Evolutionary conservation across 2,888 invertebrate genomes (phyloP).

Genomic region (Pandemis heparana): DNA sequence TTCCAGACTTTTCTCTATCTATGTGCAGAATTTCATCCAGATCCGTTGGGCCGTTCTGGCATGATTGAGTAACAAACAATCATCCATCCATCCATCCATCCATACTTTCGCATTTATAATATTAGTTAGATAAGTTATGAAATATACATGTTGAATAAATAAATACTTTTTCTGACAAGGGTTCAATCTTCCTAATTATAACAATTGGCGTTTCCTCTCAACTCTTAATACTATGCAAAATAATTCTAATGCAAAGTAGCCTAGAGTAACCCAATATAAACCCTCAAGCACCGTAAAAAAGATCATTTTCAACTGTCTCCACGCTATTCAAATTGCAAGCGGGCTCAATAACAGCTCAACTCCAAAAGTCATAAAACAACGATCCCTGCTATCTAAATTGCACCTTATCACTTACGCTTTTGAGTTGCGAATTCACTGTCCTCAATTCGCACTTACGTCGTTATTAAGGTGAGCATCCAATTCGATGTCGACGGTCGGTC

Average conservation of each 20-base stretch:
- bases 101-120: too few species aligned
- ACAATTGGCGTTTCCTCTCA: conserved; percentile 15
- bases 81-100: too few species aligned
- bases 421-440: neutral
- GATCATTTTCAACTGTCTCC: conserved; percentile 12
- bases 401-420: neutral
- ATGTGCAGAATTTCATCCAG: too few species aligned
- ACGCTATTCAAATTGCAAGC: conserved; percentile 20
- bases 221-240: conserved; percentile 16
- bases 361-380: neutral
- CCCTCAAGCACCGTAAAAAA: neutral
- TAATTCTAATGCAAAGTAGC: conserved; percentile 24
- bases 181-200: neutral
- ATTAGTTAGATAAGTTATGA: too few species aligned
- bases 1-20: too few species aligned
- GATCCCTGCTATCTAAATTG: neutral
- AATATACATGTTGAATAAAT: too few species aligned
- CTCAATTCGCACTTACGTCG: neutral
- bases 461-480: conserved; percentile 2
- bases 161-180: too few species aligned
- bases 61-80: too few species aligned
- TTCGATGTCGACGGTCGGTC: conserved; percentile 1
- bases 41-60: too few species aligned
- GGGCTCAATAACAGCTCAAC: neutral
- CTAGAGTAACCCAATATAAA: neutral